phyloP scores from a whole-genome alignment of 2,797 vertebrate species.

The Varecia variegata region DNA sequence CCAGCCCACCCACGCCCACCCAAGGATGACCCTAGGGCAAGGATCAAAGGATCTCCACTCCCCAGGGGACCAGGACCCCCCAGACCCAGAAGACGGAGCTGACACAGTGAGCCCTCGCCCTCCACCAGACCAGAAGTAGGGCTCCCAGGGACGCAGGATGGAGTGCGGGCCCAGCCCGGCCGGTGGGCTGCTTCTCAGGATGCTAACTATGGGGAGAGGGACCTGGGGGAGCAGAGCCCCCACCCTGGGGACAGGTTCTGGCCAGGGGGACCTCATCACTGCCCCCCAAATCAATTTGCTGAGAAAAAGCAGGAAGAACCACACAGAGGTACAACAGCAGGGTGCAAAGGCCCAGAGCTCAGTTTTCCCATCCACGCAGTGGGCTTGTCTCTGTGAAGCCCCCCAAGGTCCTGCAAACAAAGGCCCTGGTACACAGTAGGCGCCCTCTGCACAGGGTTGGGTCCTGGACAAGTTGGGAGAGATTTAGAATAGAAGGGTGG shows the following conservation, averaged over 20 bases:
- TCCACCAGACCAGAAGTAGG: accelerated
- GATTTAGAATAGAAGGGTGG: accelerated
- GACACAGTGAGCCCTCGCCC: neutral
- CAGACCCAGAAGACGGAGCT: neutral
- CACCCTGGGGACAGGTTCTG: neutral
- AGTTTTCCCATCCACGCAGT: neutral
- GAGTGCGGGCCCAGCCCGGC: neutral
- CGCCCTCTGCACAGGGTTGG: accelerated
- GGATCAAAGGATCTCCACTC: no score
- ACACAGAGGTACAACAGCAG: accelerated
- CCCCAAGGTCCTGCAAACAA: accelerated
- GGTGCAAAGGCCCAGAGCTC: neutral
- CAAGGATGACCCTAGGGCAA: neutral
- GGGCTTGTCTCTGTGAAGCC: neutral
- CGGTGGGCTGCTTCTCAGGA: neutral
- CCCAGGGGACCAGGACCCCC: neutral
- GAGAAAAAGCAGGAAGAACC: neutral
- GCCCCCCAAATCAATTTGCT: neutral
- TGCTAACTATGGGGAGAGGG: neutral
- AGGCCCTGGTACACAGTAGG: neutral
- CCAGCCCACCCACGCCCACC: no score
- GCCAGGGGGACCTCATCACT: neutral
- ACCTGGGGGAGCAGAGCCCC: neutral
- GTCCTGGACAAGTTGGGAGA: neutral
- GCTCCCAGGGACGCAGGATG: neutral